Conservation (phyloP, 2,888 invertebrate species). For the Rapana venosa region DNA sequence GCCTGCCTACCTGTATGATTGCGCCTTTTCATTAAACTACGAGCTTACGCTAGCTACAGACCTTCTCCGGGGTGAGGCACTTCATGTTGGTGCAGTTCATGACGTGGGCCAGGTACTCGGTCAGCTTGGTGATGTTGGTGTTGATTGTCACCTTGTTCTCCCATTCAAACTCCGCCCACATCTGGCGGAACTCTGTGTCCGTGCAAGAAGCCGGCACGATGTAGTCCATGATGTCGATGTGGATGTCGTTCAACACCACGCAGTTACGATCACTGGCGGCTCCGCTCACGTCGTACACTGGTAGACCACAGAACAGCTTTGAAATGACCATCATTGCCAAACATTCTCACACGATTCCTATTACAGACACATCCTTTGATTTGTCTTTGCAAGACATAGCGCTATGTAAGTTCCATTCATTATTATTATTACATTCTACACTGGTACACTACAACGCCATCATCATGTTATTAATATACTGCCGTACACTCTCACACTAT, state of each 20-base stretch:
- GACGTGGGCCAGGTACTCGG: slow-evolving; percentile 94
- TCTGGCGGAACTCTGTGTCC: slow-evolving; percentile 97
- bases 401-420: no score
- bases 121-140: slow-evolving; percentile 92
- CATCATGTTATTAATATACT: no score
- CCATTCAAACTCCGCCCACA: slow-evolving; percentile 99
- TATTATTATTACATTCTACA: no score
- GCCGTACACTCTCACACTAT: no score
- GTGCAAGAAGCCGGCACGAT: slow-evolving; percentile 90
- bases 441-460: no score
- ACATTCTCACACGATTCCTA: no score
- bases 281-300: slow-evolving; percentile 96
- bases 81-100: slow-evolving; percentile 98
- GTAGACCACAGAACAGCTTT: neutral
- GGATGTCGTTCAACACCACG: slow-evolving; percentile 98
- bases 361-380: no score
- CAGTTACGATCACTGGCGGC: slow-evolving; percentile 96
- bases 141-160: slow-evolving; percentile 98
- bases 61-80: slow-evolving; percentile 97
- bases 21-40: no score
- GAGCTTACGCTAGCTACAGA: slow-evolving; percentile 48
- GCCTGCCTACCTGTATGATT: no score
- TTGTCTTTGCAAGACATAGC: no score
- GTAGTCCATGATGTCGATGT: slow-evolving; percentile 99
- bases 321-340: no score